phyloP scores from a whole-genome alignment of 2,797 vertebrate genomes.

The Dendrocincla fuliginosa region DNA sequence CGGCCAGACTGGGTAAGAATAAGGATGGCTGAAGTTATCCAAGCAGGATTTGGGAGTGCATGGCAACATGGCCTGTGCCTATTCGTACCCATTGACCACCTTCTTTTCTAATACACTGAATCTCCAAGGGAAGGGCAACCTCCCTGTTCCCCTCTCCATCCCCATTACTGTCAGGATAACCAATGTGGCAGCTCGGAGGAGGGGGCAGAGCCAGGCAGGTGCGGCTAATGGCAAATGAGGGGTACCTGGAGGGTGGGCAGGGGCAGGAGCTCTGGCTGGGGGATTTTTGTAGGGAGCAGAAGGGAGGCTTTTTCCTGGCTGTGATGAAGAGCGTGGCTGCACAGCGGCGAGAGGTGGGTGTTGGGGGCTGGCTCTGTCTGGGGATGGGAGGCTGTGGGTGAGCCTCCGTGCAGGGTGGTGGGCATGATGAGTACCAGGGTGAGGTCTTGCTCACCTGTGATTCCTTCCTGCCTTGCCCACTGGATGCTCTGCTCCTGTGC shows the following conservation, averaged over 20 bases:
- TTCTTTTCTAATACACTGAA: fast-evolving
- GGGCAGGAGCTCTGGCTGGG: fast-evolving
- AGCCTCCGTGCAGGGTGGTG: background rate
- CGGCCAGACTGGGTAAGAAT: background rate
- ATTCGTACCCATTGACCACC: fast-evolving
- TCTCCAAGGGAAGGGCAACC: background rate
- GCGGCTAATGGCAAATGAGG: background rate
- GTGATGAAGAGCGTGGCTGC: fast-evolving
- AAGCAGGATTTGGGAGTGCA: background rate
- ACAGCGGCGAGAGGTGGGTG: fast-evolving
- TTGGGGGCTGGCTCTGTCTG: background rate
- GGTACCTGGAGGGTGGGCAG: background rate
- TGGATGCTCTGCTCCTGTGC: background rate
- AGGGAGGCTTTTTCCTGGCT: fast-evolving
- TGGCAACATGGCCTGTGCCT: fast-evolving
- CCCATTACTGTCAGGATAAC: fast-evolving
- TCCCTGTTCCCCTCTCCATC: background rate
- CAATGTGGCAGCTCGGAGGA: background rate
- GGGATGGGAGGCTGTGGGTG: background rate
- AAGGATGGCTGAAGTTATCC: background rate
- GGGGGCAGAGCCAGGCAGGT: background rate
- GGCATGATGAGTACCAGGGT: background rate
- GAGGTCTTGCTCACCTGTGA: background rate
- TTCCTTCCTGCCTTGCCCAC: background rate
- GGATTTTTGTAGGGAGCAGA: fast-evolving